Evolutionary conservation across 1,140 invertebrate species (phyloP).

Genomic region (Bombyx mandarina): DNA sequence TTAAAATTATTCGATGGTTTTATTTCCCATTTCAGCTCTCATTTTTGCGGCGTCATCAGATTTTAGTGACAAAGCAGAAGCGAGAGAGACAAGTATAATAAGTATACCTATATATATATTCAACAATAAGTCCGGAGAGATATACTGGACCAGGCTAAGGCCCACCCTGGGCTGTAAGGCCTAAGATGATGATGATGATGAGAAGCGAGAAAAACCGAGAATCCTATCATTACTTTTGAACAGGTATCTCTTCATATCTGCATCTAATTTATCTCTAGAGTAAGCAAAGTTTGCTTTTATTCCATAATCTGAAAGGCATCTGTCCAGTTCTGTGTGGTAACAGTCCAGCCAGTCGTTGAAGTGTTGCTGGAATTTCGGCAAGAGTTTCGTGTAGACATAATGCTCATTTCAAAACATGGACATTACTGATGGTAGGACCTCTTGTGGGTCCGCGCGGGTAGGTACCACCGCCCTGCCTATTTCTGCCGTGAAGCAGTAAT

Average conservation of each 20-base stretch:
- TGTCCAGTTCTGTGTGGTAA: conserved; percentile 20
- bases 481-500: too few species aligned
- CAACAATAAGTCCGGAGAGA: too few species aligned
- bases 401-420: conserved; percentile 26
- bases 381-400: conserved; percentile 35
- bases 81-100: too few species aligned
- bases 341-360: conserved; percentile 26
- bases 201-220: conserved; percentile 3
- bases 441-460: too few species aligned
- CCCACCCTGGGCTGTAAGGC: too few species aligned
- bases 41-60: conserved; percentile 4
- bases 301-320: conserved; percentile 14
- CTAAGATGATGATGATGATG: too few species aligned
- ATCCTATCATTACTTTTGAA: conserved; percentile 7
- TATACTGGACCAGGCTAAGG: too few species aligned
- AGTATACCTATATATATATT: too few species aligned
- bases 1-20: neutral
- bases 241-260: conserved; percentile 26
- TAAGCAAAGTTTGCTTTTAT: conserved; percentile 18
- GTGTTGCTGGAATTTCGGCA: conserved; percentile 36
- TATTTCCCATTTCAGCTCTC: conserved; percentile 4
- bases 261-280: conserved; percentile 20
- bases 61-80: neutral
- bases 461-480: too few species aligned
- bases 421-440: too few species aligned